Conservation (phyloP, 2,113 vertebrate genomes). For the Fulmarus glacialis region DNA sequence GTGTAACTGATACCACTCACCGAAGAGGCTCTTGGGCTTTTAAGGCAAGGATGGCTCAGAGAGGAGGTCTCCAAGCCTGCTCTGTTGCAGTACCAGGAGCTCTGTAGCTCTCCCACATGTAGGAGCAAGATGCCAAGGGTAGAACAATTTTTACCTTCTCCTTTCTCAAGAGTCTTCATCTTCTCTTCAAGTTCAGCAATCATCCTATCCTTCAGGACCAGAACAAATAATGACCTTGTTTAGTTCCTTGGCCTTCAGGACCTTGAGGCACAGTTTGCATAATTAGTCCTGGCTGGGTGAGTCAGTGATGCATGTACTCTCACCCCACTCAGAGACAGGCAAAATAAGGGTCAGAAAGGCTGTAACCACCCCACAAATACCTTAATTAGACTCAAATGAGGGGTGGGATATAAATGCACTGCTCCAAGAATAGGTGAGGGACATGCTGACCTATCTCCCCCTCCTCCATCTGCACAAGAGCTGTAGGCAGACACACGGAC, state of each 20-base stretch:
- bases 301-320: background rate
- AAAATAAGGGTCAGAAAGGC: background rate
- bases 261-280: background rate
- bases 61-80: background rate
- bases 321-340: background rate
- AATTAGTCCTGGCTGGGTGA: background rate
- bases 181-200: slow-evolving; percentile 81
- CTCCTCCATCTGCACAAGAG: background rate
- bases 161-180: slow-evolving; percentile 67
- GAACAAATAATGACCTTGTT: background rate
- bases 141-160: slow-evolving; percentile 63
- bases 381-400: background rate
- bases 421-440: background rate
- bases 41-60: background rate
- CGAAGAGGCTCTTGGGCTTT: background rate
- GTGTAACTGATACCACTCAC: background rate
- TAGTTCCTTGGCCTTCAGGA: background rate
- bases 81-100: background rate
- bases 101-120: background rate
- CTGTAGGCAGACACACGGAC: background rate
- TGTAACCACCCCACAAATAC: background rate
- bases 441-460: background rate
- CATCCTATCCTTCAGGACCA: slow-evolving; percentile 75
- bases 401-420: background rate
- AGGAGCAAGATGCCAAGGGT: background rate